Conservation (phyloP, 2,113 vertebrate genomes). For the Carollia perspicillata region DNA sequence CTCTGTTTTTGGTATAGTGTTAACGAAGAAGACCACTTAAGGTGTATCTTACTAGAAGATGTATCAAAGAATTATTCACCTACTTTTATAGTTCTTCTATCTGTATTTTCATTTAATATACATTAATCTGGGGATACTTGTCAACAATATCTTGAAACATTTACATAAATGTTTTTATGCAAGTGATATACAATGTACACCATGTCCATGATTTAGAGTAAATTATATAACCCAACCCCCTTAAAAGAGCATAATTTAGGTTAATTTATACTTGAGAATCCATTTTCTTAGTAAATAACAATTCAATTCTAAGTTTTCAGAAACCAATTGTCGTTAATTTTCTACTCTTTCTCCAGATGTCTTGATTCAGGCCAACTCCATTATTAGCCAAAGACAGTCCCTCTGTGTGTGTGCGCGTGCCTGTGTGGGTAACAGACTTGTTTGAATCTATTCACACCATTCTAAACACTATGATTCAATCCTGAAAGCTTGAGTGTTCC, state of each 20-base stretch:
- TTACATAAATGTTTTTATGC: constrained; percentile 8
- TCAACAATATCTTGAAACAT: not conserved
- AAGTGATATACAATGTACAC: not conserved
- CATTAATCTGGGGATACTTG: not conserved
- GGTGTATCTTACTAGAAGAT: not conserved
- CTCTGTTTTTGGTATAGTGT: not conserved
- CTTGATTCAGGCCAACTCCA: not conserved
- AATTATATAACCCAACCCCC: not conserved
- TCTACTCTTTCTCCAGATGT: not conserved
- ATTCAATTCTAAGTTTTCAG: not conserved
- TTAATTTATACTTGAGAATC: constrained; percentile 8
- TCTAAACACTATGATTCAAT: not conserved
- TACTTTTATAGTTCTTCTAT: not conserved
- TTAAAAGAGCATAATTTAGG: constrained; percentile 13
- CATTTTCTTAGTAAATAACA: not conserved
- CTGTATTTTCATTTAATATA: not conserved
- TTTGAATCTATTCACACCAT: not conserved
- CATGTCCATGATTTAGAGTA: not conserved
- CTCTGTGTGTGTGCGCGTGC: not conserved
- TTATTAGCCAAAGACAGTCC: not conserved
- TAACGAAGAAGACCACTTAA: not conserved
- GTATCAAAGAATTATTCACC: not conserved
- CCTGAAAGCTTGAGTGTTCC: not conserved
- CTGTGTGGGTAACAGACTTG: not conserved
- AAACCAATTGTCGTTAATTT: not conserved